Base-by-base conservation (phyloP, 2,113 vertebrate species). In the Neofelis nebulosa region DNA sequence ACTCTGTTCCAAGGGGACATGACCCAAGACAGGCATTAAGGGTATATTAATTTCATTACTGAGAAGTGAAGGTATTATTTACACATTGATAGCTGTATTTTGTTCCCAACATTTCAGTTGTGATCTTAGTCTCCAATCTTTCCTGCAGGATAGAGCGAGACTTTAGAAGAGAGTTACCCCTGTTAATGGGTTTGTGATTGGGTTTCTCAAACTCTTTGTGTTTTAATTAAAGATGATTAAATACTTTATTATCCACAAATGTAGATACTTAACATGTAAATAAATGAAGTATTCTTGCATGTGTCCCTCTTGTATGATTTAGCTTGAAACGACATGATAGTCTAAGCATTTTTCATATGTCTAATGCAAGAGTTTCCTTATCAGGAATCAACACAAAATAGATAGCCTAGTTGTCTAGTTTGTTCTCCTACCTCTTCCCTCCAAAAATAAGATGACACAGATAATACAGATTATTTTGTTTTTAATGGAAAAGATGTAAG, bases 141-240 rank as follows among this genome's bases (percentile, higher is more conserved):
- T 68, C 19, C 21, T 19, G 21, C 11, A 23, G 57, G 3, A 79
- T 76, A 25, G 6, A 74, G 12, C 31, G 6, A 11, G 48, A 2
- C 1, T 69, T 84, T 52, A 18, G 15, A 68, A 92, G 36, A 92
- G 4, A 78, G 4, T 36, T 78, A n/a, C 27, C 31, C 5, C 7
- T 9, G 33, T 33, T 78, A 74, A 83, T 8, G 81, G 63, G 7
- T 74, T 89, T 84, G 11, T 48, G n/a, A 2, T 31, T 45, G 9
- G 55, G 10, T 11, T n/a, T 76, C 10, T 33, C 69, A 78, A 36
- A 92, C 0, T 71, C 5, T 7, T n/a, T 41, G 45, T 45, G 21
- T 41, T 87, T 95, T 93, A 73, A 48, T 69, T 87, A 69, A 93
- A 78, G n/a, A 71, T 90, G 33, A 92, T 25, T 88, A 74, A 52